Base-by-base conservation (phyloP, 1,140 invertebrate species). In the Dolichoris vasculosae region DNA sequence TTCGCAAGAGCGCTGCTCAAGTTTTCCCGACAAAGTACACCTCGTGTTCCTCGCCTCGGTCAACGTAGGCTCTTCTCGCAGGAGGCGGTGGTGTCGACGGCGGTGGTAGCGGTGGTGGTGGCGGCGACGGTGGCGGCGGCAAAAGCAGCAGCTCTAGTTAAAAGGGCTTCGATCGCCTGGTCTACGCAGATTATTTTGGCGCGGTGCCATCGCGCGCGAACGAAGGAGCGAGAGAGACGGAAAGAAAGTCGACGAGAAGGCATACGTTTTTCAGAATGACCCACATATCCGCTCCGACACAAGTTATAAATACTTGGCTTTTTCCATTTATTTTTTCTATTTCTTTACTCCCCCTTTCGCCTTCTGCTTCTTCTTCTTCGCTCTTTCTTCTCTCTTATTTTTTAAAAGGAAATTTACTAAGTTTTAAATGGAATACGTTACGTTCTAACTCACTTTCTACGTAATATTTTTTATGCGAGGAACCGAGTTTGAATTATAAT, bases 261-360 rank as follows among this genome's bases (percentile, higher is more conserved):
- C 85, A 88, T 85, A 87, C 85, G 87, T 90, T 91, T 91, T 91
- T 90, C 81, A 88, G 87, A 89, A 89, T 90, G 90, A 89, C 89
- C 90, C 87, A 89, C 87, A 90, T 91, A 89, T 91, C 87, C 87
- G 88, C 87, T 88, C 86, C 71, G 59, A 82, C 86, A 85, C 85
- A 73, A 71, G 87, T 90, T 90, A 90, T 90, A 91, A 91, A 90
- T 91, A 90, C 87, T 55, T 82, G n/a, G 55, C 75, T 86, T 84
- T 83, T 86, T 80, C 67, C 71, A 83, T 79, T 88, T 86, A 86
- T 87, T 82, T 76, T 71, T 63, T 88, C 78, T 78, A 20, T 55
- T 38, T 55, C 26, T 3, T 30, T 35, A 26, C 32, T 69, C 23
- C 73, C 1, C 46, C 23, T 84, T 69, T 59, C 73, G n/a, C 35